These are phyloP conservation scores for Siphlonurus alternatus DNA, from an alignment of 2,888 invertebrate species.

Conservation along the genomic window DNA sequence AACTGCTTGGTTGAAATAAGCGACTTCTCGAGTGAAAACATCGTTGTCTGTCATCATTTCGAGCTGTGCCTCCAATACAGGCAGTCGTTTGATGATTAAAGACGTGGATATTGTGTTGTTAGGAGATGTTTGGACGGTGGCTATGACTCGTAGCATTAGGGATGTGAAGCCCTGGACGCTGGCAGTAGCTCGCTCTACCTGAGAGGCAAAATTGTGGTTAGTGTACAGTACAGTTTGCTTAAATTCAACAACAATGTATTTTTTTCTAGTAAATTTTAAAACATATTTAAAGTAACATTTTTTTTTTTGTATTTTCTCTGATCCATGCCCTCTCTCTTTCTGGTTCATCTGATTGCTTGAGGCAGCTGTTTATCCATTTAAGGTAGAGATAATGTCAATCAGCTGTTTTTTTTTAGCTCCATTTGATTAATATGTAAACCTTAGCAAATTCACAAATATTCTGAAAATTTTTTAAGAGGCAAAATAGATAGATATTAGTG, in stretches of 20 bases:
- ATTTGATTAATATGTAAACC: no score
- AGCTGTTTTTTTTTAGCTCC: background rate
- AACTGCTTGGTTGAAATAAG: background rate
- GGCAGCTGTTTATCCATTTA: background rate
- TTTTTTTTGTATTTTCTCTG: no score
- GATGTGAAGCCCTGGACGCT: background rate
- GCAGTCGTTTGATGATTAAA: background rate
- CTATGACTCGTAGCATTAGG: background rate
- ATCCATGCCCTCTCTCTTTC: no score
- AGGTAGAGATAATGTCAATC: constrained; percentile 1
- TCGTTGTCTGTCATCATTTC: background rate
- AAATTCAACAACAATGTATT: no score
- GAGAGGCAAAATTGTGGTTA: background rate
- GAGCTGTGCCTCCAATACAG: background rate
- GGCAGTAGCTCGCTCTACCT: background rate
- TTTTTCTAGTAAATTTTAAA: background rate
- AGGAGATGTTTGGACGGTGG: background rate
- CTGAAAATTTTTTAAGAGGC: no score
- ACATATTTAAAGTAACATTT: background rate
- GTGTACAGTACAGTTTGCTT: no score
- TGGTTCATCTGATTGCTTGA: no score
- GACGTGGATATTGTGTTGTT: background rate
- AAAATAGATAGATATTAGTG: no score
- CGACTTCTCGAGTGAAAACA: background rate
- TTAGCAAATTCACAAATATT: no score